Conservation (phyloP, 1,140 invertebrate genomes). For the Archegozetes longisetosus region DNA sequence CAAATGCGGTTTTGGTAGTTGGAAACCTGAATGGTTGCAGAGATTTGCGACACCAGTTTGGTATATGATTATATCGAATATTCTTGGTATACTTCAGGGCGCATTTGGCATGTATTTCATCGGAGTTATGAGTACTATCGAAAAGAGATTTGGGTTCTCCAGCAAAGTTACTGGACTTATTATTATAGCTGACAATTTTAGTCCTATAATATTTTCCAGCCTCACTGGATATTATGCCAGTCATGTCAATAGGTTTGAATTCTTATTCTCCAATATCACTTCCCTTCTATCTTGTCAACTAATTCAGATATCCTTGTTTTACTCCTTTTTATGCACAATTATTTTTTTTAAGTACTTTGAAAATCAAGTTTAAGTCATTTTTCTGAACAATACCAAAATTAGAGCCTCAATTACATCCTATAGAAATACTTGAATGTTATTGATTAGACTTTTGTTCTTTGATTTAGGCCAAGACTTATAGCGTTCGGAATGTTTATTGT, state of each 20-base stretch:
- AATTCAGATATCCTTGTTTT: too few relatives aligned
- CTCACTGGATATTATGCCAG: neutral
- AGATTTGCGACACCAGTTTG: constrained; percentile 54
- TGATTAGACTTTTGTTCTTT: too few relatives aligned
- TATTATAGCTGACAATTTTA: constrained; percentile 20
- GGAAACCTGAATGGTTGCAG: constrained; percentile 36
- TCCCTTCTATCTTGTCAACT: too few relatives aligned
- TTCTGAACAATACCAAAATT: too few relatives aligned
- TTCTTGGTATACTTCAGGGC: constrained; percentile 52
- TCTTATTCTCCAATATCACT: too few relatives aligned
- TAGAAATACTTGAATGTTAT: too few relatives aligned
- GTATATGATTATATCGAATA: constrained; percentile 51
- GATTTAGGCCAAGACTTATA: neutral
- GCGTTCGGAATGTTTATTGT: constrained; percentile 49
- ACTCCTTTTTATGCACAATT: too few relatives aligned
- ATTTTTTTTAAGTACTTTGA: too few relatives aligned
- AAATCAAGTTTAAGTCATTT: too few relatives aligned
- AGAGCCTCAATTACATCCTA: too few relatives aligned
- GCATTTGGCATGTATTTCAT: constrained; percentile 57
- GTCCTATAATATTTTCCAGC: neutral
- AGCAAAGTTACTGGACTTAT: constrained; percentile 48
- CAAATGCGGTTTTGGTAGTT: constrained; percentile 12
- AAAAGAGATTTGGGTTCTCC: constrained; percentile 60
- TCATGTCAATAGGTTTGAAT: neutral
- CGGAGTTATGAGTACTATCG: constrained; percentile 56